Base-by-base conservation (phyloP, 2,797 vertebrate genomes). In the Xerus rutilus region DNA sequence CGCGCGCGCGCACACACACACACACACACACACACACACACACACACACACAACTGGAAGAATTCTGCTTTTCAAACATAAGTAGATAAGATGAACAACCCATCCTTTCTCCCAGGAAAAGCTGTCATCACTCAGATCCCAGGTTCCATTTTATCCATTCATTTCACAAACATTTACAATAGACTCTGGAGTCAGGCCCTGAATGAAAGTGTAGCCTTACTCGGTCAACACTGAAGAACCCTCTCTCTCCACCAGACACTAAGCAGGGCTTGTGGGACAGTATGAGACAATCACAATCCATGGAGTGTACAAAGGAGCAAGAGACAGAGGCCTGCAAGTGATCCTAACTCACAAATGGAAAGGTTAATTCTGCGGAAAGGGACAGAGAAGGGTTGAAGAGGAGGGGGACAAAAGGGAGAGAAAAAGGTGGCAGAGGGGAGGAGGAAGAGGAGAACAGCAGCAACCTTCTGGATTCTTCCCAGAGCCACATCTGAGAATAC, bases 41-140 rank as follows among this genome's bases (percentile, higher is more conserved):
- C 17, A 54, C 17, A 39, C 17, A 54, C 17, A 54, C 5, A 43
- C 21, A 83, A n/a, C 5, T 7, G 17, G 13, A 79, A 39, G 35
- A 92, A 23, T 54, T 52, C 57, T 67, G 23, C 43, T 81, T 92
- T 93, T 81, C 65, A 67, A 64, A 67, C 64, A 32, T 32, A 86
- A 88, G 73, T 28, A 14, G 59, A 18, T 59, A 17, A 54, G 62
- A 62, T 82, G 64, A 79, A 62, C 7, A 32, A 64, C 11, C 15
- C 45, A 69, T 74, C 43, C 10, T 47, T 78, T 74, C 11, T 35
- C 20, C 23, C 32, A 45, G 39, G 45, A 81, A 87, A 82, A 84
- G 47, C 14, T 70, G 7, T 78, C 74, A 12, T 83, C 9, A 12
- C 54, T 47, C 8, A 72, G 59, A 35, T 49, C 20, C 5, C 6